A percentile compares a stretch with the other conserved stretches of the same genome.
These are phyloP conservation scores for Elgaria multicarinata DNA, from an alignment of 2,113 vertebrate genomes.

Conservation along the genomic window DNA sequence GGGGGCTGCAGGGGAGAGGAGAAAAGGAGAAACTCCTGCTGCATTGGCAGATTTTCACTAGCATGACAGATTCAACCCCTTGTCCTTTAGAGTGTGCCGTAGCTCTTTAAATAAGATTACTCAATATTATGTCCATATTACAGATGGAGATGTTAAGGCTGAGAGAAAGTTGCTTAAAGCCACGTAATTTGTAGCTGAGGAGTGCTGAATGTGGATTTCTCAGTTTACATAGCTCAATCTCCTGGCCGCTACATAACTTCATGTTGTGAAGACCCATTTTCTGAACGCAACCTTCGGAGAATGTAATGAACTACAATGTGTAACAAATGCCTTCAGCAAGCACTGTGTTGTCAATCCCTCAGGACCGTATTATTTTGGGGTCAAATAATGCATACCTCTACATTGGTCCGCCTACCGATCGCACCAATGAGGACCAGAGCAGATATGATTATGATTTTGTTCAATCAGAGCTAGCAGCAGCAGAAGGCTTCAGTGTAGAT, in stretches of 20 bases:
- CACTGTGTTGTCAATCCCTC: neutral
- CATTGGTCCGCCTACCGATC: slow-evolving; percentile 84
- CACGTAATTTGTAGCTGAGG: neutral
- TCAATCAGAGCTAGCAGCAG: slow-evolving; percentile 86
- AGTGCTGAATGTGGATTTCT: neutral
- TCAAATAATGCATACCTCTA: slow-evolving; percentile 87
- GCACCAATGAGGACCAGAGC: slow-evolving; percentile 79
- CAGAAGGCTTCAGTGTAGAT: slow-evolving; percentile 81
- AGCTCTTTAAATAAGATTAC: neutral
- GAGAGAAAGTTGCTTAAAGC: neutral
- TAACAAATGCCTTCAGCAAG: neutral
- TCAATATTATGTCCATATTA: neutral
- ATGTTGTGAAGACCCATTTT: neutral
- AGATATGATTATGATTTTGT: slow-evolving; percentile 90
- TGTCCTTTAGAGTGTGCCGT: neutral
- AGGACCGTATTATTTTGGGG: slow-evolving; percentile 89
- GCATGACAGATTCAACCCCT: too few relatives aligned
- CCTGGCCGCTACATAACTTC: neutral
- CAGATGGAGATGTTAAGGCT: neutral
- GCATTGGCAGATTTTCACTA: neutral
- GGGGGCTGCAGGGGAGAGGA: too few relatives aligned
- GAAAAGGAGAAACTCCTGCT: too few relatives aligned
- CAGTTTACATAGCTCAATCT: neutral
- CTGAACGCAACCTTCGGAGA: neutral
- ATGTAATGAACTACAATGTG: neutral